Conservation (phyloP, 2,797 vertebrate genomes). For the Synaphobranchus kaupii region DNA sequence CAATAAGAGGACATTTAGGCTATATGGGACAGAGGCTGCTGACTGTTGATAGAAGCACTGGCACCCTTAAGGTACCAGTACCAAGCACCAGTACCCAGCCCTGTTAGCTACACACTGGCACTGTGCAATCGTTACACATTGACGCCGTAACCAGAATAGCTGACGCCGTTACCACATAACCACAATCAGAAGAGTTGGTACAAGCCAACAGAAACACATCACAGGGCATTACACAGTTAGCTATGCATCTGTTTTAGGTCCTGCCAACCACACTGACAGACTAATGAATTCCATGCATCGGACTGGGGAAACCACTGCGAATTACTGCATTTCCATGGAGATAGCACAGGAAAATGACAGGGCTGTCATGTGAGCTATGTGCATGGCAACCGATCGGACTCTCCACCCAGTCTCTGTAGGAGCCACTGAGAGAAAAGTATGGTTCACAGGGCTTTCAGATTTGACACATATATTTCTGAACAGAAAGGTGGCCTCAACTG, state of each 20-base stretch:
- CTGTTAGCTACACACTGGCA: no score
- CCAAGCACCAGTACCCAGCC: no score
- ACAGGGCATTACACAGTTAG: not conserved
- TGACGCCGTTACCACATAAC: not conserved
- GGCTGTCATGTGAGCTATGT: not conserved
- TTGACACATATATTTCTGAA: not conserved
- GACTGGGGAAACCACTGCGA: not conserved
- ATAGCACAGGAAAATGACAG: not conserved
- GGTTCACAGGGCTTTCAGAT: not conserved
- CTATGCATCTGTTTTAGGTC: not conserved
- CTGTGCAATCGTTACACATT: not conserved
- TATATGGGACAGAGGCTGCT: no score
- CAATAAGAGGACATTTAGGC: no score
- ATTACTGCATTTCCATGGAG: not conserved
- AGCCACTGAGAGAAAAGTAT: not conserved
- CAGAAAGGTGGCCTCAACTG: not conserved
- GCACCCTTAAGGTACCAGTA: not conserved
- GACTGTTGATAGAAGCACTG: no score
- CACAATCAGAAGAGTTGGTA: not conserved
- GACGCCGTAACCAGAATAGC: not conserved
- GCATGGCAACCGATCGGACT: not conserved
- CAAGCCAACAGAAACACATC: not conserved
- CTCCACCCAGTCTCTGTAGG: not conserved
- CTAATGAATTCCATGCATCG: not conserved
- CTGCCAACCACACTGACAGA: not conserved